Percentiles rank a stretch among this genome's conserved stretches.
These are phyloP conservation scores for Trachops cirrhosus DNA, from an alignment of 2,797 vertebrate genomes.

Conservation along the genomic window DNA sequence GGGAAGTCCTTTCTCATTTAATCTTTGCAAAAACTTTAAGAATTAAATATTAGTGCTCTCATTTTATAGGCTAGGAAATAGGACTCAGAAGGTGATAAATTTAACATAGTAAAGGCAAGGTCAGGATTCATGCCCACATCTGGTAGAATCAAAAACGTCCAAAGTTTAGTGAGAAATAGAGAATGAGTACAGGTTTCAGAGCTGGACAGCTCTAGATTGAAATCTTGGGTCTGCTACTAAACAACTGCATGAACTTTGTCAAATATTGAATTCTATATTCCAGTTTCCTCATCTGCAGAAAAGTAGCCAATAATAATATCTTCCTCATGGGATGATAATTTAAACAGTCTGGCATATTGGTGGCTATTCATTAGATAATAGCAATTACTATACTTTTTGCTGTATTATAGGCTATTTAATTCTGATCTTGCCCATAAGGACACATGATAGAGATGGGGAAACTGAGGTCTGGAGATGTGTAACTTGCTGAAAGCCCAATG, in stretches of 20 bases:
- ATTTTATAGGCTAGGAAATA: conserved; percentile 5
- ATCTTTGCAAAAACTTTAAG: not conserved
- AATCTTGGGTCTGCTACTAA: not conserved
- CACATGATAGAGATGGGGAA: not conserved
- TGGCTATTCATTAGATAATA: not conserved
- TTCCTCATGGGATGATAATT: not conserved
- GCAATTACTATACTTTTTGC: not conserved
- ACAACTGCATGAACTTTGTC: not conserved
- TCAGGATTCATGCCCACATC: not conserved
- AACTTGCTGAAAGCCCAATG: not conserved
- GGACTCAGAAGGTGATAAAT: not conserved
- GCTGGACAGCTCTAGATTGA: not conserved
- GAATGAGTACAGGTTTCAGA: not conserved
- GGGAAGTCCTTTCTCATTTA: not conserved
- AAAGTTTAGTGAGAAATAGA: not conserved
- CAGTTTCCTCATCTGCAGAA: not conserved
- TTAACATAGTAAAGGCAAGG: not conserved
- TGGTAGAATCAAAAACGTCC: not conserved
- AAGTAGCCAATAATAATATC: not conserved
- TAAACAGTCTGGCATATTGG: not conserved
- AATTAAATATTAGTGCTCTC: not conserved
- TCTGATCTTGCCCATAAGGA: not conserved
- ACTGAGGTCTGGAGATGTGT: not conserved
- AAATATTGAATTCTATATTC: not conserved
- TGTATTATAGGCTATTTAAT: not conserved